phyloP scores from a whole-genome alignment of 2,888 invertebrate species.

The Notodonta ziczac region DNA sequence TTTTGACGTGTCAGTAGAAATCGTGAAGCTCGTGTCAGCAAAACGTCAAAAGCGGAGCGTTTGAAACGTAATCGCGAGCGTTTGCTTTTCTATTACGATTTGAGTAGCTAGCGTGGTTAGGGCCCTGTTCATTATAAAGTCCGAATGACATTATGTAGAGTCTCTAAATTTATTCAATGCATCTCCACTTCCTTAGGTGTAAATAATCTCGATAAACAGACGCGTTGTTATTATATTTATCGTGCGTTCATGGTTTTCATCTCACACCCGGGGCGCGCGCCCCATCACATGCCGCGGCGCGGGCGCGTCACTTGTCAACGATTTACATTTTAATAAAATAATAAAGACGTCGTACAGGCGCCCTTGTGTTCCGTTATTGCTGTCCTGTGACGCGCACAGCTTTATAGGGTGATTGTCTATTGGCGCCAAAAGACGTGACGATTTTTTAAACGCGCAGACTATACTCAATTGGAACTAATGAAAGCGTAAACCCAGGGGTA shows the following conservation, averaged over 20 bases:
- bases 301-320: conserved; percentile 55
- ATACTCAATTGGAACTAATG: too few relatives aligned
- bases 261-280: conserved; percentile 30
- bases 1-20: too few relatives aligned
- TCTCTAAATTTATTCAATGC: not conserved
- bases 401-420: not conserved
- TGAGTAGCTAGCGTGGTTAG: too few relatives aligned
- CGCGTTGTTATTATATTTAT: conserved; percentile 33
- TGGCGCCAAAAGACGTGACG: not conserved
- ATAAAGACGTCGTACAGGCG: conserved; percentile 53
- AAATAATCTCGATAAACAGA: conserved; percentile 3
- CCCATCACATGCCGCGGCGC: conserved; percentile 36
- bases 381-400: conserved; percentile 19
- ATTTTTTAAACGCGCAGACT: not conserved
- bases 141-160: too few relatives aligned
- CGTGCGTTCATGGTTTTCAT: conserved; percentile 22
- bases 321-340: conserved; percentile 63
- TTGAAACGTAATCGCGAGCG: too few relatives aligned
- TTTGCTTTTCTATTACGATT: too few relatives aligned
- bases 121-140: too few relatives aligned
- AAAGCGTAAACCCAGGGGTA: too few relatives aligned
- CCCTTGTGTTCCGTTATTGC: conserved; percentile 49
- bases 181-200: not conserved
- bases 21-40: too few relatives aligned
- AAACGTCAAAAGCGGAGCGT: too few relatives aligned